Base-by-base conservation (phyloP, 2,113 vertebrate species). In the Progne subis region DNA sequence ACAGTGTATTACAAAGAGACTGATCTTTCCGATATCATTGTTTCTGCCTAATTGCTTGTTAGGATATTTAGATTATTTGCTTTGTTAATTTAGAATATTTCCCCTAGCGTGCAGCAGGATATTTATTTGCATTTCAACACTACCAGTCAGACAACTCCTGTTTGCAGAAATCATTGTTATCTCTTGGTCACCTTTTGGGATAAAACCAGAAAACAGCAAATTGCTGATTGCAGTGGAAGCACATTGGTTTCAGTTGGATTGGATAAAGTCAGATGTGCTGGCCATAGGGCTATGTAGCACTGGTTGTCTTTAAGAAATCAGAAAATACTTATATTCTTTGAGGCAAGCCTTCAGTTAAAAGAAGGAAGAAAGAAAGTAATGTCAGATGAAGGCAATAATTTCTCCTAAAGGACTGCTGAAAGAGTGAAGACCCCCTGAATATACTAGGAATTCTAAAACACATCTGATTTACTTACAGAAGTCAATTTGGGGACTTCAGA, bases 31-130 rank as follows among this genome's bases (percentile, higher is more conserved):
- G 77, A 82, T 96, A 88, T 72, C 56, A 77, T 90, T 82, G 61
- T 93, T 96, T 96, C 92, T 92, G 57, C 72, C n/a, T 96, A 96
- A 96, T 96, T 97, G 78, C 70, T 93, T 92, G 46, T 96, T 94
- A 88, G 63, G 21, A 39, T 68, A 77, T 97, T 96, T 77, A 57
- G 88, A 95, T 82, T 44, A 84, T 78, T 92, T 47, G 50, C 32
- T 53, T 83, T 88, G 43, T 88, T 95, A 75, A 94, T 97, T 94
- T 80, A 86, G 88, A 85, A 82, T 83, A 16, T 59, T 91, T 94
- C 83, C 90, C 53, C 85, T 94, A 10, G 94, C 90, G 75, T 93
- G 43, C 55, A 77, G 6, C 32, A 91, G 39, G 46, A 86, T 95
- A 83, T 90, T 94, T 90, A 80, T 81, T 95, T 91, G 64, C 64